Conservation (phyloP, 2,113 vertebrate genomes). For the Lepus timidus region DNA sequence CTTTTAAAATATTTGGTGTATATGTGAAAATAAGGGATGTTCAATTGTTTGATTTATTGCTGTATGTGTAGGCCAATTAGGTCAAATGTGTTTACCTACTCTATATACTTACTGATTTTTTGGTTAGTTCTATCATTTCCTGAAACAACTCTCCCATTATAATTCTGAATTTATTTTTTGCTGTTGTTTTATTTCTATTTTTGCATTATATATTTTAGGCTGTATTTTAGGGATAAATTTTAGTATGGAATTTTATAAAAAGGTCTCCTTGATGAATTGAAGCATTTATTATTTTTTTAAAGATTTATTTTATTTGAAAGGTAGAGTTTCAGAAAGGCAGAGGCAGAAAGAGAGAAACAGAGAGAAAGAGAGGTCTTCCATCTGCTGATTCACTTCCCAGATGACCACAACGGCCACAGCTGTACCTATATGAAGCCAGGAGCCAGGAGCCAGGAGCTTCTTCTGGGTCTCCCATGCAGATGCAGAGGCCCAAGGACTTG, state of each 20-base stretch:
- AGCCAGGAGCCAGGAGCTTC: no score
- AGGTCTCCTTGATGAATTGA: neutral
- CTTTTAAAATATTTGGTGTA: neutral
- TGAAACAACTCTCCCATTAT: neutral
- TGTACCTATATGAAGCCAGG: no score
- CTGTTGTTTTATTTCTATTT: neutral
- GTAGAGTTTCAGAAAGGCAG: no score
- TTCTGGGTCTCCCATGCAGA: no score
- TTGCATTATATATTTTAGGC: conserved; percentile 30
- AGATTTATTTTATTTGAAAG: no score
- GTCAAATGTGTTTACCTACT: neutral
- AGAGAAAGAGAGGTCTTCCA: no score
- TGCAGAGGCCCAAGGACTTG: no score
- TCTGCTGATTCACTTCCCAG: no score
- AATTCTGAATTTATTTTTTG: neutral
- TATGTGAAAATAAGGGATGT: conserved; percentile 16
- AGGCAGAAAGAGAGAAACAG: no score
- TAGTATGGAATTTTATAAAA: conserved; percentile 34
- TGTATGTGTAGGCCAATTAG: neutral
- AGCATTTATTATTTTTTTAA: neutral
- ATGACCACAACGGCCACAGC: no score
- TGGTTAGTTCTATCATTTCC: neutral
- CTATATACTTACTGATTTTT: neutral
- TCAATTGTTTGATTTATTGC: neutral
- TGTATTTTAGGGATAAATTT: conserved; percentile 8